Evolutionary conservation across 1,140 invertebrate genomes (phyloP), one percentile per base, ranked within the genome.

Genomic region (Pseudobourletiella spinata): DNA sequence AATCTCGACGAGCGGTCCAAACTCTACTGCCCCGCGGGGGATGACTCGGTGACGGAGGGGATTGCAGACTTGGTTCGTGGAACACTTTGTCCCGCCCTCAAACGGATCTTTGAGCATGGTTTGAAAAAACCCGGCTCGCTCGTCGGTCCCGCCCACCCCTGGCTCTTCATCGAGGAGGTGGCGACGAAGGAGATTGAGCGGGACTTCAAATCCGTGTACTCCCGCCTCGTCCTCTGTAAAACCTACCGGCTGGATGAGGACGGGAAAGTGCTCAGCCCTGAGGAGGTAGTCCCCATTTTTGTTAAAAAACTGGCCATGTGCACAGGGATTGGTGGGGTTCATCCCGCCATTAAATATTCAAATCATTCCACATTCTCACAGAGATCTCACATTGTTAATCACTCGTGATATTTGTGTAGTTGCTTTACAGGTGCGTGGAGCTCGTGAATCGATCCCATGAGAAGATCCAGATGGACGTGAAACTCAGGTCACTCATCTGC

Each of bases 201-300:
- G 77, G 94, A 99, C 76, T 98, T 96, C 74, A 92, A 95, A 76
- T 97, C 93, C 14, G 95, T 98, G 6, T 98, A 98, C 72, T 98
- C 95, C 72, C 82, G 95, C 70, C 77, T 99, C 52, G 92, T 98
- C 4, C 78, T 99, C 3, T 99, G 96, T 73, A 98, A 98, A 81
- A 99, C 97, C 15, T 99, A 96, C 78, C 82, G 92, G 61, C 79
- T 99, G 62, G 97, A 99, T 80, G 95, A 99, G 80, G 96, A 99
- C 83, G 94, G 94, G 6, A 98, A 98, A 82, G 94, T 99, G 52
- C 79, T 99, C 11, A 98, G 93, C 11, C 95, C 97, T 20, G 95
- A 98, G 81, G 97, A 99, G 80, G 86, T 94, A 71, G 70, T 4
- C 18, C 35, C 18, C 32, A n/a, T n/a, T n/a, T n/a, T n/a, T n/a